phyloP scores from a whole-genome alignment of 53 echinoderm and acorn worm species.

The Apostichopus leukothele region DNA sequence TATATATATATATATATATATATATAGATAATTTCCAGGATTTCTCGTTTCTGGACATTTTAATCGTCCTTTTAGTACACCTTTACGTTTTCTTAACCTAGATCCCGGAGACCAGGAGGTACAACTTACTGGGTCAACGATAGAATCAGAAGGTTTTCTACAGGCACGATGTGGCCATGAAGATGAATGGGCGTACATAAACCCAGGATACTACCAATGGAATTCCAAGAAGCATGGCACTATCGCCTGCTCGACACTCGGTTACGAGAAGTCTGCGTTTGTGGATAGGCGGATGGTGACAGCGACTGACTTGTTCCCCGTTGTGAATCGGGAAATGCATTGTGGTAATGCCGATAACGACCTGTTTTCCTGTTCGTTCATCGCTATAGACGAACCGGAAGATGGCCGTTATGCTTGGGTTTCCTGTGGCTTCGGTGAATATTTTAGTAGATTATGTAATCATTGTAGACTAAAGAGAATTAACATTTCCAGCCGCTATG shows the following conservation, averaged over 20 bases:
- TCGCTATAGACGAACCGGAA: neutral
- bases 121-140: neutral
- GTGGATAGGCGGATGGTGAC: neutral
- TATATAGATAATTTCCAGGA: no score
- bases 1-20: no score
- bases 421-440: slow-evolving; percentile 26
- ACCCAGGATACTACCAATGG: neutral
- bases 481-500: neutral
- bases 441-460: neutral
- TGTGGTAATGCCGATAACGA: neutral
- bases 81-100: neutral
- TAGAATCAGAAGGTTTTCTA: slow-evolving; percentile 16
- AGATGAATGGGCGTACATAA: slow-evolving; percentile 1
- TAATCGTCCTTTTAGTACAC: no score
- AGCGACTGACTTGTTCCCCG: neutral
- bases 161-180: neutral
- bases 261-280: slow-evolving; percentile 18
- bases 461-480: neutral
- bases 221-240: neutral
- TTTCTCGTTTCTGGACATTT: no score
- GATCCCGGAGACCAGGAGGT: neutral
- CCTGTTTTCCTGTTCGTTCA: neutral
- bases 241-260: neutral
- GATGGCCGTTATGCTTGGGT: slow-evolving; percentile 4
- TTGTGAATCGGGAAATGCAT: neutral